Base-by-base conservation (phyloP, 2,888 invertebrate species). In the Artemia sp. region DNA sequence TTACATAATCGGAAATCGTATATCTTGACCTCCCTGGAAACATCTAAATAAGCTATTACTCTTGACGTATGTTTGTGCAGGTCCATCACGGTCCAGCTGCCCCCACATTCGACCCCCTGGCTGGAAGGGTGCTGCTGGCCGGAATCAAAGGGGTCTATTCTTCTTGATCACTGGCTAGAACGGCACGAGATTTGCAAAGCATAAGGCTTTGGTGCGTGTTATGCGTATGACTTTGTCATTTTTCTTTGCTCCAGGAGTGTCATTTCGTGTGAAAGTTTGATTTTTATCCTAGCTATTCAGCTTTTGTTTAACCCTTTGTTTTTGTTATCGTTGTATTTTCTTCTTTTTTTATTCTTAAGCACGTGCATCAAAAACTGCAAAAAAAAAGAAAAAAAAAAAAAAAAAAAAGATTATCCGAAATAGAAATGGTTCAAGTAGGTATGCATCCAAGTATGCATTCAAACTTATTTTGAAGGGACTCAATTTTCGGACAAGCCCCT, bases 71-170 rank as follows among this genome's bases (percentile, higher is more conserved):
- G 64, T 24, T 58, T n/a, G 24, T 24, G 24, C 64, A 58, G 24
- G 64, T 58, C 64, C 24, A 58, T 58, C 64, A 58, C 24, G 64
- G 64, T 58, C 64, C 64, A 58, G 64, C 64, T 58, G 64, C 64
- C 64, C 64, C 64, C 14, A 24, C 58, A 19, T 24, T 58, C 64
- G 64, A 58, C 64, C 64, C 64, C 64, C 64, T 58, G 64, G 24
- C 64, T 58, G 64, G 64, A 58, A 58, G 64, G 64, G 64, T 58
- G 64, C 38, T 38, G 38, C 38, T 38, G 38, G 38, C 38, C 38
- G 38, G 38, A 58, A 58, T n/a, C 64, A 24, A 58, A 58, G 24
- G 64, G 24, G 64, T 58, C 64, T 24, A 58, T 58, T 58, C 64
- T 58, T 58, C 64, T 9, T n/a, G 24, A 24, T 58, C 64, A 58